These are phyloP conservation scores for Magallana nippona DNA, from an alignment of 2,888 invertebrate species.

Conservation along the genomic window DNA sequence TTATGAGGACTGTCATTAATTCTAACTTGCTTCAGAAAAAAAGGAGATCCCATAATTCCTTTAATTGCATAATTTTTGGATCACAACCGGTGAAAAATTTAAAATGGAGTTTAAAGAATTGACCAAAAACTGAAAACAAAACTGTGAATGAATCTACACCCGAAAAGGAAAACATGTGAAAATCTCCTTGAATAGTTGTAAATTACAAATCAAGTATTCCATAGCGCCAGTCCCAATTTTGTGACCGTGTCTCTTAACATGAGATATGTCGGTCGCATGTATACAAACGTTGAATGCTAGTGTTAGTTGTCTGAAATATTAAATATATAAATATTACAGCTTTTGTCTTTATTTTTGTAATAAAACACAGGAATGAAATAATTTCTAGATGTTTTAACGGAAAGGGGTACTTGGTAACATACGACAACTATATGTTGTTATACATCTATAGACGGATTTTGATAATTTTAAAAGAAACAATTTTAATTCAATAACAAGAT, in stretches of 20 bases:
- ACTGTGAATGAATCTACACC: not conserved
- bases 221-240: constrained; percentile 21
- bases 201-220: constrained; percentile 26
- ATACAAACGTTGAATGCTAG: constrained; percentile 27
- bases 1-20: not conserved
- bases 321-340: constrained; percentile 1
- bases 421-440: too few relatives aligned
- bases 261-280: constrained; percentile 18
- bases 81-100: constrained; percentile 16
- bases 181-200: constrained; percentile 12
- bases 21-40: not conserved
- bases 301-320: constrained; percentile 31
- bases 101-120: not conserved
- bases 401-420: too few relatives aligned
- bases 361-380: not conserved
- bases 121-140: not conserved
- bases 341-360: constrained; percentile 1
- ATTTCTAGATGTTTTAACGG: too few relatives aligned
- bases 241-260: not conserved
- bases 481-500: too few relatives aligned
- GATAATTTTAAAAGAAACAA: too few relatives aligned
- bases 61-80: constrained; percentile 26
- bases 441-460: too few relatives aligned
- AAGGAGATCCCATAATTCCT: not conserved
- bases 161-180: not conserved